Evolutionary conservation across 2,113 vertebrate species (phyloP).

Genomic region (Phrynosoma blainvillii): DNA sequence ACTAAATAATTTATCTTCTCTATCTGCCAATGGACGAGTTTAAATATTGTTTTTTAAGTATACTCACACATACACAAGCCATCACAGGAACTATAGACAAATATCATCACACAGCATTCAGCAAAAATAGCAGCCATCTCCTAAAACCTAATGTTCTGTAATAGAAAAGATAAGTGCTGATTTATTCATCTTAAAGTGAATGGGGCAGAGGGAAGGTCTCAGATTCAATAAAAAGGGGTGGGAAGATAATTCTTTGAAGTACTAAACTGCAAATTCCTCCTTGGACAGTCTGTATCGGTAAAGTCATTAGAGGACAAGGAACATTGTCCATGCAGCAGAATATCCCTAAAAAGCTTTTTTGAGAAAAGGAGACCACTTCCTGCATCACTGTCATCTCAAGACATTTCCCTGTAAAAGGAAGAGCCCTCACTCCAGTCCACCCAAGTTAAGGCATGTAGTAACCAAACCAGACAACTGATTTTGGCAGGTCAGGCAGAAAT

Average conservation of each 20-base stretch:
- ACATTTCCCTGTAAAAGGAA: too few relatives aligned
- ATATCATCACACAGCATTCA: not conserved
- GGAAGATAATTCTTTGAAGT: conserved; percentile 35
- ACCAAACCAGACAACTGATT: too few relatives aligned
- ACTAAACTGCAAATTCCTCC: conserved; percentile 20
- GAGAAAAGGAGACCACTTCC: not conserved
- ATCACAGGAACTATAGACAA: conserved; percentile 15
- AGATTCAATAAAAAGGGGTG: conserved; percentile 26
- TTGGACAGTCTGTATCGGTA: not conserved
- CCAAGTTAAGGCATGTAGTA: too few relatives aligned
- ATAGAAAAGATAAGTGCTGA: conserved; percentile 32
- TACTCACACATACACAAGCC: not conserved
- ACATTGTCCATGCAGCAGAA: not conserved
- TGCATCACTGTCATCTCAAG: too few relatives aligned
- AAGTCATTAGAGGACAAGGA: not conserved
- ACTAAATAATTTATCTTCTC: conserved; percentile 39
- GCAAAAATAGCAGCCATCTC: conserved; percentile 3
- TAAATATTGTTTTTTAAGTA: not conserved
- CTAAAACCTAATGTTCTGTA: conserved; percentile 19
- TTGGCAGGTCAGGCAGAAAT: too few relatives aligned
- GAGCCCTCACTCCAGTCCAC: too few relatives aligned
- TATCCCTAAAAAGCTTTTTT: not conserved
- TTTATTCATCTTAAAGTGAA: not conserved
- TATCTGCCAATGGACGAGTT: conserved; percentile 28
- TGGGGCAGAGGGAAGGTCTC: conserved; percentile 28